Conservation (phyloP, 2,888 invertebrate genomes). For the Galeruca laticollis region DNA sequence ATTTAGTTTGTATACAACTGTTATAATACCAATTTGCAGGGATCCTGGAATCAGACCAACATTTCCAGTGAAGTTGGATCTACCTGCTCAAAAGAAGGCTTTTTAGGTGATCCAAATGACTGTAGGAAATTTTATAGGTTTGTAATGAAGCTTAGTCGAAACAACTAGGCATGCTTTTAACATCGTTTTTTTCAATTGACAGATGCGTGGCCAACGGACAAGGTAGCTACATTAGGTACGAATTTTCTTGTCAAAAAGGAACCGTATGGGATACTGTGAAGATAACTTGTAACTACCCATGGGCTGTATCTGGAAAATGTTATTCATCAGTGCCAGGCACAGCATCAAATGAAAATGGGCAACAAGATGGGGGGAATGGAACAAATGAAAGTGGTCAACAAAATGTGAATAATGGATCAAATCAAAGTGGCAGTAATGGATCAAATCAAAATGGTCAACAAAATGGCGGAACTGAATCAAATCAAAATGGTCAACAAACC, state of each 20-base stretch:
- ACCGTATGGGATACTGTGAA: constrained; percentile 80
- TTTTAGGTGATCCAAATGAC: constrained; percentile 56
- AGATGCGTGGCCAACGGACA: constrained; percentile 77
- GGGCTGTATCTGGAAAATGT: constrained; percentile 67
- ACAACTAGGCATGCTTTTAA: constrained; percentile 70
- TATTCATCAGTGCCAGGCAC: neutral
- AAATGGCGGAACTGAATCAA: constrained; percentile 35
- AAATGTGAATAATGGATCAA: neutral
- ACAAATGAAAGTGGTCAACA: constrained; percentile 24
- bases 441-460: constrained; percentile 32
- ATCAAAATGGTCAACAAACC: constrained; percentile 27
- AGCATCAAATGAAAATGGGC: neutral
- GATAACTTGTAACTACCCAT: constrained; percentile 74
- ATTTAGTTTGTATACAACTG: neutral
- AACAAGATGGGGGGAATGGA: constrained; percentile 14
- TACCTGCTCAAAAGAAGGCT: constrained; percentile 57
- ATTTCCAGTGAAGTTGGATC: constrained; percentile 45
- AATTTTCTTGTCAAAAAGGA: constrained; percentile 77
- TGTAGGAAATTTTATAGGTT: constrained; percentile 62
- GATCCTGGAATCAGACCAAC: constrained; percentile 36
- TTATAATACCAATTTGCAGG: constrained; percentile 27
- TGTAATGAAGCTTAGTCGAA: neutral
- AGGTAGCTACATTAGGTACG: constrained; percentile 70
- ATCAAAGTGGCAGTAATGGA: constrained; percentile 13
- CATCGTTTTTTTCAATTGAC: constrained; percentile 53